phyloP scores from a whole-genome alignment of 2,888 invertebrate species.

The Leptinotarsa juncta region DNA sequence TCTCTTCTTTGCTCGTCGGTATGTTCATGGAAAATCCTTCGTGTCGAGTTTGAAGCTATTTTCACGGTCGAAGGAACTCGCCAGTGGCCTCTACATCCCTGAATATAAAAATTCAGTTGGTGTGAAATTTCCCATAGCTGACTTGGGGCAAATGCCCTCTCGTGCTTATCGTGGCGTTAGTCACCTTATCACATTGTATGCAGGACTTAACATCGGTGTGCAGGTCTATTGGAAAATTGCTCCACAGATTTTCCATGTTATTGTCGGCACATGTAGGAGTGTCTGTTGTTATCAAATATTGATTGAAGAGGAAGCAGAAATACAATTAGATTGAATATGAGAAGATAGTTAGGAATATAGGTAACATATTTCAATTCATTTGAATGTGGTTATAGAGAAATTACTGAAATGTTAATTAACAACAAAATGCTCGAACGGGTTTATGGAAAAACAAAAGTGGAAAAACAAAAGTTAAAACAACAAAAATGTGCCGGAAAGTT shows the following conservation, averaged over 20 bases:
- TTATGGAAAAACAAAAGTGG: too few relatives aligned
- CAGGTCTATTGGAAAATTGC: conserved; percentile 62
- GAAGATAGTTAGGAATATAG: too few relatives aligned
- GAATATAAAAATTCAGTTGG: conserved; percentile 65
- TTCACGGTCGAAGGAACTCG: conserved; percentile 55
- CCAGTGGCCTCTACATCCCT: conserved; percentile 59
- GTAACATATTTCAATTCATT: too few relatives aligned
- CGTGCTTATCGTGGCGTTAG: conserved; percentile 55
- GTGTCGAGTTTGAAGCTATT: conserved; percentile 56
- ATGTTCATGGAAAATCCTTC: conserved; percentile 39
- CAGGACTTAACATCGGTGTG: conserved; percentile 62
- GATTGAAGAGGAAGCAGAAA: too few relatives aligned
- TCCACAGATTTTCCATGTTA: conserved; percentile 48
- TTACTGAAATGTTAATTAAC: too few relatives aligned
- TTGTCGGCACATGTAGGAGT: conserved; percentile 17
- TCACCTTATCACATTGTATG: conserved; percentile 62
- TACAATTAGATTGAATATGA: too few relatives aligned
- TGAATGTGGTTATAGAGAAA: too few relatives aligned
- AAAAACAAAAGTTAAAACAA: too few relatives aligned
- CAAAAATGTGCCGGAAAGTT: too few relatives aligned
- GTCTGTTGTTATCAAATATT: not conserved
- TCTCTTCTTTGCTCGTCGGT: not conserved
- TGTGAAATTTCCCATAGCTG: conserved; percentile 60
- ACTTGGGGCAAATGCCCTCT: conserved; percentile 44
- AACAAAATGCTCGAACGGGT: too few relatives aligned